Evolutionary conservation across 2,113 vertebrate species (phyloP).

Genomic region (Nansenia antarctica): DNA sequence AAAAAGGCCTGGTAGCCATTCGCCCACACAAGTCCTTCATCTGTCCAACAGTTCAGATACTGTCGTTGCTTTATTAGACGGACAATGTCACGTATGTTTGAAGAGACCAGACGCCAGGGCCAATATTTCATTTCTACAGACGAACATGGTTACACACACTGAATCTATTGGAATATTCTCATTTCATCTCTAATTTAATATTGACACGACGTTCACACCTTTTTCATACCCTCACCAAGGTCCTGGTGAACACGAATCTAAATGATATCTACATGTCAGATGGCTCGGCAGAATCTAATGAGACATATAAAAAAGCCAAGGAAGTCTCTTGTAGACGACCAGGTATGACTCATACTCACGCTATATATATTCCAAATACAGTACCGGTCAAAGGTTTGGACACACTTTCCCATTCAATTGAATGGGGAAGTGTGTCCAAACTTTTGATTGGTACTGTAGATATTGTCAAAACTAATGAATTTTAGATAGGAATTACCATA

Average conservation of each 20-base stretch:
- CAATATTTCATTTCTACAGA: not conserved
- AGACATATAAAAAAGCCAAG: not conserved
- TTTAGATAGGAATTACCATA: not conserved
- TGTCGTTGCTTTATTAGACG: not conserved
- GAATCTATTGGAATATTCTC: no score
- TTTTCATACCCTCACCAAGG: not conserved
- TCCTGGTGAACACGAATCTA: not conserved
- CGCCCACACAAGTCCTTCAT: not conserved
- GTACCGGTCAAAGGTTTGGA: no score
- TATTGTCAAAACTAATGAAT: not conserved
- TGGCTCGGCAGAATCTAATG: no score
- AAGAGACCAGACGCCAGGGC: not conserved
- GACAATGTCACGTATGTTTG: not conserved
- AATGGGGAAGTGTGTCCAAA: no score
- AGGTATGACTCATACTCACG: not conserved
- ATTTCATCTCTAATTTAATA: not conserved
- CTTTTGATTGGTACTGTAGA: no score
- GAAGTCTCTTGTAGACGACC: not conserved
- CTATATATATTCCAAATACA: not conserved
- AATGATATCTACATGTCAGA: not conserved
- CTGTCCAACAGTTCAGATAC: not conserved
- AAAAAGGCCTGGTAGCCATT: not conserved
- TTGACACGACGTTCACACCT: not conserved
- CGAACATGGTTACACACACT: no score
- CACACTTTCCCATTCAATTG: no score